These are phyloP conservation scores for Neotoxoptera formosana DNA, from an alignment of 1,140 invertebrate genomes.

Conservation along the genomic window DNA sequence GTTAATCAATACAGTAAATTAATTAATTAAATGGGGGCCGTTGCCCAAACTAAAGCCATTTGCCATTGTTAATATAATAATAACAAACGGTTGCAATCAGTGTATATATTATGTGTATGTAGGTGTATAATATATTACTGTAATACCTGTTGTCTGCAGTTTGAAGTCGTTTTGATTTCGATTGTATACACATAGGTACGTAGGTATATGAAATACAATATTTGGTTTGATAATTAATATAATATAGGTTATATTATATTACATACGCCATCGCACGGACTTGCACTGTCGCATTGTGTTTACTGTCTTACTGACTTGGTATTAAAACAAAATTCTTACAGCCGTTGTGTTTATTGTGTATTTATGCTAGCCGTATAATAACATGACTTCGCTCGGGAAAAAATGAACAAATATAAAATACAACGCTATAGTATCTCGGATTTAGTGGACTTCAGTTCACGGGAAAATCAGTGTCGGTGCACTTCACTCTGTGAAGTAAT, in stretches of 20 bases:
- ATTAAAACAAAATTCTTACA: neutral
- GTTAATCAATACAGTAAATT: conserved; percentile 1
- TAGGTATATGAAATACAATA: neutral
- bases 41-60: neutral
- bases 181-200: neutral
- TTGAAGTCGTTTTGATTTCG: neutral
- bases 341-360: neutral
- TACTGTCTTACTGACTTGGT: neutral
- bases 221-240: neutral
- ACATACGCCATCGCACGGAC: neutral
- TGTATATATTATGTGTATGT: neutral
- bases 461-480: too few relatives aligned
- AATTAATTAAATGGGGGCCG: neutral
- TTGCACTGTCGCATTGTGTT: neutral
- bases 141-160: neutral
- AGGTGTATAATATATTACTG: neutral
- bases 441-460: too few relatives aligned
- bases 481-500: too few relatives aligned
- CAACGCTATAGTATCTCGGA: too few relatives aligned
- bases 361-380: too few relatives aligned
- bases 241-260: neutral
- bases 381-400: too few relatives aligned
- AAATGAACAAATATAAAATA: too few relatives aligned
- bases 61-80: conserved; percentile 18
- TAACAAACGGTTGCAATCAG: neutral